phyloP scores from a whole-genome alignment of 2,797 vertebrate genomes.

The Poliocrania exsul region DNA sequence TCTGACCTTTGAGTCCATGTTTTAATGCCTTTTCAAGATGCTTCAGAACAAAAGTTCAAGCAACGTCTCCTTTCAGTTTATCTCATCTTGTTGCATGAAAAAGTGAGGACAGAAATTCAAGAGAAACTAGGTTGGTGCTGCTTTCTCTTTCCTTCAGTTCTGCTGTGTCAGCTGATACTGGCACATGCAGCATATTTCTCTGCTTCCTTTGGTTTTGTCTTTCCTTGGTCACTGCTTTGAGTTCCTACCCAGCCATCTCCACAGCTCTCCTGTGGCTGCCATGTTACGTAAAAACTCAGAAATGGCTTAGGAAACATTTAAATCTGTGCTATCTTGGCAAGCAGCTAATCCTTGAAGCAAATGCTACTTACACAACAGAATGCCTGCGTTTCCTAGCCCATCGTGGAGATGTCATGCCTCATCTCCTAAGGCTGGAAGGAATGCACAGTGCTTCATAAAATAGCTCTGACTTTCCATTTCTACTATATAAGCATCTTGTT shows the following conservation, averaged over 20 bases:
- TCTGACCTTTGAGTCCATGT: not conserved
- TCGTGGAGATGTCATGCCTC: slow-evolving; percentile 24
- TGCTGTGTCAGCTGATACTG: not conserved
- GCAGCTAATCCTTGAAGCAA: slow-evolving; percentile 18
- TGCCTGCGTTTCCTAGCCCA: not conserved
- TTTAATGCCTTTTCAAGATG: not conserved
- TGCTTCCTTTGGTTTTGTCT: not conserved
- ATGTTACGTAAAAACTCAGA: not conserved
- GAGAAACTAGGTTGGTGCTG: not conserved
- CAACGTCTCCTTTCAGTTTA: not conserved
- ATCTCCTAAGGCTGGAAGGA: slow-evolving; percentile 54
- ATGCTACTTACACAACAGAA: not conserved
- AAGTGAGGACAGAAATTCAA: not conserved
- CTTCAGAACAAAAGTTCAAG: slow-evolving; percentile 46
- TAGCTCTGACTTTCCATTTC: slow-evolving; percentile 82
- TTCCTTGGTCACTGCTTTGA: not conserved
- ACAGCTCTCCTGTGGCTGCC: not conserved
- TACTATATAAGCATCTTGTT: slow-evolving; percentile 81
- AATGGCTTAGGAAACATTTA: not conserved
- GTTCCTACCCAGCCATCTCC: not conserved
- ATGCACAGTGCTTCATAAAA: slow-evolving; percentile 73
- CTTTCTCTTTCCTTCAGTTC: not conserved
- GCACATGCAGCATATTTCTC: not conserved
- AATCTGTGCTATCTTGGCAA: not conserved
- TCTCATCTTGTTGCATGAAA: not conserved